Base-by-base conservation (phyloP, 2,113 vertebrate species). In the Malurus alboscapulatus region DNA sequence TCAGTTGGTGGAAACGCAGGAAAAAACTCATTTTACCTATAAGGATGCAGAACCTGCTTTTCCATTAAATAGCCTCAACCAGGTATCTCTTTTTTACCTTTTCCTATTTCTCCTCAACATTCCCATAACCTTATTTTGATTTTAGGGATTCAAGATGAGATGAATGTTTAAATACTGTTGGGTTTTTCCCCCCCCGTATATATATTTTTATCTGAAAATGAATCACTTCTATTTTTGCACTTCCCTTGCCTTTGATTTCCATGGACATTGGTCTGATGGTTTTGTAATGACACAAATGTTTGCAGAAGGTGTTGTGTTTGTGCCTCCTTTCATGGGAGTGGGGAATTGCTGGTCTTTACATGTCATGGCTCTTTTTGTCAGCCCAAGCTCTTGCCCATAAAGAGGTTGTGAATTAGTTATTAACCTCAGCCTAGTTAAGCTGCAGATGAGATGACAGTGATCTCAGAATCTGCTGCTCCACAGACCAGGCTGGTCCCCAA, bases 1-100 rank as follows among this genome's bases (percentile, higher is more conserved):
- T 94, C 93, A 94, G 68, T 86, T 94, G 91, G 85, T 68, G 82
- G 71, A 90, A 67, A 69, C 75, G 66, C 4, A 72, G 65, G 75
- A 85, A 80, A 27, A 82, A 65, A 80, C n/a, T 51, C 7, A 1
- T 69, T 90, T 88, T 44, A 81, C 32, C 29, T 73, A 5, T 20
- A 47, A 50, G 18, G 42, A 38, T 66, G 36, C 16, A 74, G 72
- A 73, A 85, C 16, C 24, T 48, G 16, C 17, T 51, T 71, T 54
- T 75, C 48, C 48, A 24, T 58, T 26, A 65, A 71, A 30, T 4
- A 72, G 0, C 18, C n/a, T 59, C 72, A 83, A 26, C 5, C 57
- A 57, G 11, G 3, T 42, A 29, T 9, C 29, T 54, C 20, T 82
- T 5, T 62, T 79, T 85, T 36, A 68, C 18, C 4, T 22, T 86